Base-by-base conservation (phyloP, 2,888 invertebrate species). In the Drosophila limbata region DNA sequence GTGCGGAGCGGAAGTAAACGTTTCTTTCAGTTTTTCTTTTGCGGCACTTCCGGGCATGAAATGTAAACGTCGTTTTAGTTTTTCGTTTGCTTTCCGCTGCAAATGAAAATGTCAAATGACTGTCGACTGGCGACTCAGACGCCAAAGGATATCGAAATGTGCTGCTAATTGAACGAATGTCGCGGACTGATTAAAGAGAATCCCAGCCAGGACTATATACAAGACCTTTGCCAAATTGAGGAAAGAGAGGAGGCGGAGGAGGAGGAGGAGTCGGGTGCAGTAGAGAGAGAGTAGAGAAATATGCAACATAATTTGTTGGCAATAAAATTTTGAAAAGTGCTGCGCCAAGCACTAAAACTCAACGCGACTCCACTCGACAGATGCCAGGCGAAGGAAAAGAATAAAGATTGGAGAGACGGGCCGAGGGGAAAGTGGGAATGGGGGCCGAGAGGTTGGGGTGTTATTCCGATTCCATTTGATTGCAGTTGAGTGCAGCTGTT, bases 231-330 rank as follows among this genome's bases (percentile, higher is more conserved):
- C 63, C 47, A 73, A 65, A 82, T 76, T 63, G 73, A 11, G 28
- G 21, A 28, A 8, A 2, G n/a, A 15, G 11, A 4, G 17, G 3
- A n/a, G 1, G 25, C 25, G 17, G 11, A 4, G 17, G 3, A n/a
- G 1, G 25, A 33, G 21, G 10, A 9, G 35, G 11, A 2, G 4
- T 6, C 13, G 3, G 5, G 1, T 3, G 47, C 6, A 47, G 61
- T 11, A 44, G 28, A 52, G 71, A 52, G 71, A 65, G 40, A 67
- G 39, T 70, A 28, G 9, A 77, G 63, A 81, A 86, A 84, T 81
- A 81, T 87, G 86, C 84, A 79, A 77, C 81, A 84, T 86, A 82
- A 86, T 81, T 84, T 84, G 88, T 61, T 75, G 63, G 85, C 76
- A 79, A 81, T 87, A 72, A 77, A 73, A 81, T 74, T 73, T 66